Conservation (phyloP, 2,797 vertebrate species). For the Hydrophis major region DNA sequence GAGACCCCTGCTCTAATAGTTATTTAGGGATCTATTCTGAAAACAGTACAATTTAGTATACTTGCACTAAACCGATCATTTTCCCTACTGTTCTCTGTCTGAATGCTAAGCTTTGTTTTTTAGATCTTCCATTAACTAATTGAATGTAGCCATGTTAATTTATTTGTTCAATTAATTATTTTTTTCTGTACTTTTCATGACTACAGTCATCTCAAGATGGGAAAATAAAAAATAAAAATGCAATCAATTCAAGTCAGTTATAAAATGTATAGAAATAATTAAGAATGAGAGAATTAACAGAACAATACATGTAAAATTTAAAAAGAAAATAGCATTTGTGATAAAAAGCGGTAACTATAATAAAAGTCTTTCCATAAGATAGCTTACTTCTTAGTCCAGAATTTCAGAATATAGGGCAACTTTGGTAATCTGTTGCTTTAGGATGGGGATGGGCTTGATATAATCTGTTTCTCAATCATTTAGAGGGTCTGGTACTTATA, state of each 20-base stretch:
- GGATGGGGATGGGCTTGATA: neutral
- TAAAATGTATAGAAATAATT: neutral
- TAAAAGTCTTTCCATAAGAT: neutral
- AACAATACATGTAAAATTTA: neutral
- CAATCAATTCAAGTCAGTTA: neutral
- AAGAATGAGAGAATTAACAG: neutral
- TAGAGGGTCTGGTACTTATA: neutral
- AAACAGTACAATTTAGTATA: neutral
- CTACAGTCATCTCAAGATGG: neutral
- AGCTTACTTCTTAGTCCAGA: neutral
- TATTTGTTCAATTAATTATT: neutral
- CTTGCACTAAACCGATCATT: neutral
- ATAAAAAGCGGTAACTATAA: neutral
- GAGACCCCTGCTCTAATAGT: neutral
- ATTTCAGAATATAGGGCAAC: neutral
- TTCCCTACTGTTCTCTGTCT: neutral
- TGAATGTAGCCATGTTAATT: neutral
- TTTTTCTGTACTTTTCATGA: neutral
- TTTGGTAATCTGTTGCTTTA: neutral
- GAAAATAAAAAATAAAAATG: neutral
- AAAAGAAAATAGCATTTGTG: neutral
- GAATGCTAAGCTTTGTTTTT: neutral
- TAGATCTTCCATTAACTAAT: neutral
- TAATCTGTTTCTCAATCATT: neutral
- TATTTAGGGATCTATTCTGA: neutral